Evolutionary conservation across 1,140 invertebrate genomes (phyloP).

Genomic region (Ruditapes philippinarum): DNA sequence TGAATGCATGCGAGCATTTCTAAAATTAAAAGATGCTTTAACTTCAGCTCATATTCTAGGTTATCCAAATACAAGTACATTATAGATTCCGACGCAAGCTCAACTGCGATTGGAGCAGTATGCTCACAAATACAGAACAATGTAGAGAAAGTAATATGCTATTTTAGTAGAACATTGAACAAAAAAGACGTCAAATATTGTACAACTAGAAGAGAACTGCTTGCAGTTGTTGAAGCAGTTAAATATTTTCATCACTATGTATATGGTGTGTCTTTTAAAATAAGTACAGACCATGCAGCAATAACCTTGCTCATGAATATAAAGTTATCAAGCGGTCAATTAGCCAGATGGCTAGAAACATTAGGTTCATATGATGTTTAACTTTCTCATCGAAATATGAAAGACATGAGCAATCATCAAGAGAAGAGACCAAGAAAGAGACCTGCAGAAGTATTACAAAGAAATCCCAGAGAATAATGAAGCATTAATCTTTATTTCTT

Average conservation of each 20-base stretch:
- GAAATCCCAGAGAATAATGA: too few relatives aligned
- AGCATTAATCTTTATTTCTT: neutral
- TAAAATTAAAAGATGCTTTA: neutral
- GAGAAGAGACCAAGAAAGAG: neutral
- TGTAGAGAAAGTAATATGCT: neutral
- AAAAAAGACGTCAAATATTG: slow-evolving; percentile 20
- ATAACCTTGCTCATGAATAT: neutral
- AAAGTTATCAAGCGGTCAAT: slow-evolving; percentile 27
- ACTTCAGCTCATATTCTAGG: neutral
- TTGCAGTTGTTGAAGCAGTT: neutral
- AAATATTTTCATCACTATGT: slow-evolving; percentile 1
- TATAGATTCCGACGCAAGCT: slow-evolving; percentile 8
- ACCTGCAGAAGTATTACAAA: neutral
- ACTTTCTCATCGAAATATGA: neutral
- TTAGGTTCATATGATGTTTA: slow-evolving; percentile 24
- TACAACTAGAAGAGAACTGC: slow-evolving; percentile 6
- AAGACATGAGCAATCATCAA: neutral
- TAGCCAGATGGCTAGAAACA: slow-evolving; percentile 43
- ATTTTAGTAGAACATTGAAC: neutral
- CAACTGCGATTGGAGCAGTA: slow-evolving; percentile 9
- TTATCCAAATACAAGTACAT: slow-evolving; percentile 11
- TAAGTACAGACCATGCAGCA: slow-evolving; percentile 4
- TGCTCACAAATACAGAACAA: neutral
- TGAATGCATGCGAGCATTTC: slow-evolving; percentile 18
- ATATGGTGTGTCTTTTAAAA: neutral